phyloP scores from a whole-genome alignment of 2,888 invertebrate genomes.

The Sminthurides aquaticus region DNA sequence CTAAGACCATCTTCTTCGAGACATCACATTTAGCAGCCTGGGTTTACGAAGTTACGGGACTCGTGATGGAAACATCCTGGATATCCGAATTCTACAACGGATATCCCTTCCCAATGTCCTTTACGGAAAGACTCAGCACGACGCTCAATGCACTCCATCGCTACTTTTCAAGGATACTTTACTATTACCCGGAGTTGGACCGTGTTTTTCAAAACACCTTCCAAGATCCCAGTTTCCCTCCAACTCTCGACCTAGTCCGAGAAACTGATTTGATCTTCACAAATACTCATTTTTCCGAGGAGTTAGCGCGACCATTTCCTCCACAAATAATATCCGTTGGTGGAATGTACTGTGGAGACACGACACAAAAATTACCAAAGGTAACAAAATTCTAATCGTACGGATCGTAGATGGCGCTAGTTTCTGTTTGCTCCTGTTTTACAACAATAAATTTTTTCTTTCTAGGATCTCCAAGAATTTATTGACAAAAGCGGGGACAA shows the following conservation, averaged over 20 bases:
- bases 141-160: conserved; percentile 21
- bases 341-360: neutral
- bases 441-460: too few relatives aligned
- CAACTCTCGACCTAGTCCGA: conserved; percentile 23
- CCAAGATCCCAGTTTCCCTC: conserved; percentile 12
- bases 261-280: conserved; percentile 25
- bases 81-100: conserved; percentile 23
- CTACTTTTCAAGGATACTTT: conserved; percentile 1
- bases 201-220: conserved; percentile 14
- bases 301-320: conserved; percentile 27
- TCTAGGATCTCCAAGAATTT: neutral
- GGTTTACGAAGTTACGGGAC: conserved; percentile 21
- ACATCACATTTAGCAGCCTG: conserved; percentile 22
- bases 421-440: too few relatives aligned
- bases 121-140: conserved; percentile 10
- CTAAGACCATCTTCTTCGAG: conserved; percentile 27
- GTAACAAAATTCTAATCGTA: too few relatives aligned
- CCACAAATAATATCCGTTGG: conserved; percentile 25
- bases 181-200: conserved; percentile 25
- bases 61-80: conserved; percentile 26
- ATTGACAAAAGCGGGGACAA: neutral
- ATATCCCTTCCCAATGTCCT: conserved; percentile 21
- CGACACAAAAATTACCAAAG: neutral
- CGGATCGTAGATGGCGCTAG: too few relatives aligned
- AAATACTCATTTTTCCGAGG: conserved; percentile 28